These are phyloP conservation scores for Aurelia aurita DNA, from an alignment of 30 jellyfish, hydroid and myxozoan genomes.

Conservation along the genomic window DNA sequence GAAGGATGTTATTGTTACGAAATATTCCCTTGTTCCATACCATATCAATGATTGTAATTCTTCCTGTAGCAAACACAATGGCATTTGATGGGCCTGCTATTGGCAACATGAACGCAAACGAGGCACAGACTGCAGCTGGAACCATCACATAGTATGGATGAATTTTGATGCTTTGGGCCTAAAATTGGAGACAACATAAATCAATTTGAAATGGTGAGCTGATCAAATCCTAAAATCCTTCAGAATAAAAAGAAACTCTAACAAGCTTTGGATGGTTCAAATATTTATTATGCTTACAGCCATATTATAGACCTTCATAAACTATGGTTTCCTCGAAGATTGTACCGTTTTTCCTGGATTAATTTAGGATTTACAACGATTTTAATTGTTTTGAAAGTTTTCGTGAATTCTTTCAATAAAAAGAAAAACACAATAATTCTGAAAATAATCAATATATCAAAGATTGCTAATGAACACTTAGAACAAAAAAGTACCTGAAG, in stretches of 20 bases:
- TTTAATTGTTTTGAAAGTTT: too few species aligned
- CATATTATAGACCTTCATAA: too few species aligned
- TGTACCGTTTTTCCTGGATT: too few species aligned
- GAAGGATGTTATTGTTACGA: not conserved
- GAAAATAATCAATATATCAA: too few species aligned
- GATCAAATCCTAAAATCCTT: not conserved
- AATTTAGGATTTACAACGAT: too few species aligned
- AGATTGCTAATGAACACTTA: too few species aligned
- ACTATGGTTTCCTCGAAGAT: too few species aligned
- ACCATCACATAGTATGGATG: constrained; percentile 93
- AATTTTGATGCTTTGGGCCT: constrained; percentile 91
- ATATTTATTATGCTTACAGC: too few species aligned
- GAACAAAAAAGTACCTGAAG: too few species aligned
- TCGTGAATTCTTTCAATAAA: too few species aligned
- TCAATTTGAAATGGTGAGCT: not conserved
- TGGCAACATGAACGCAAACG: constrained; percentile 99
- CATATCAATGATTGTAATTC: constrained; percentile 90
- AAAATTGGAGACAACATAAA: constrained; percentile 1
- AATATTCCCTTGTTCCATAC: constrained; percentile 34
- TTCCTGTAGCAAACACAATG: constrained; percentile 93
- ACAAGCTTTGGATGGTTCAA: not conserved
- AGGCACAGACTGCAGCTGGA: constrained; percentile 98
- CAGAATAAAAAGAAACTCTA: not conserved
- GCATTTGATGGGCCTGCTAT: constrained; percentile 98
- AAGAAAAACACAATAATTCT: too few species aligned